Percentiles rank a stretch among this genome's conserved stretches.
Conservation (phyloP, 2,888 invertebrate species). For the Nemotelus nigrinus region DNA sequence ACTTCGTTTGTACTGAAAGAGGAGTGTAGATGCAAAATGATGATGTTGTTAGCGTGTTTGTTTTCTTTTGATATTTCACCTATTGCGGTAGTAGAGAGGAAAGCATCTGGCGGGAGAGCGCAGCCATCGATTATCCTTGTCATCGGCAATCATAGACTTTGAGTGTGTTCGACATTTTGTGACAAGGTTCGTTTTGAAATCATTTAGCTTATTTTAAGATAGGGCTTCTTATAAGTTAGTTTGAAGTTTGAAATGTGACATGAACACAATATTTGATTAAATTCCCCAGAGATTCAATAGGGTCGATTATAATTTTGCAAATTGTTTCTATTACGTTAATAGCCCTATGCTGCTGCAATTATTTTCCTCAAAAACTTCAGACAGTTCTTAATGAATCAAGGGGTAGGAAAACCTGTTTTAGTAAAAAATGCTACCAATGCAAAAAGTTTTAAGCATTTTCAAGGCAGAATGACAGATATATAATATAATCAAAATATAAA, state of each 20-base stretch:
- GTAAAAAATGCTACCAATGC: too few relatives aligned
- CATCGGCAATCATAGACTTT: constrained; percentile 19
- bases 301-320: constrained; percentile 19
- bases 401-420: too few relatives aligned
- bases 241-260: constrained; percentile 38
- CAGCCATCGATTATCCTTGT: constrained; percentile 39
- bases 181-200: constrained; percentile 27
- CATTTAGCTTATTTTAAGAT: constrained; percentile 1
- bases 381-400: too few relatives aligned
- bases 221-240: constrained; percentile 7
- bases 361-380: too few relatives aligned
- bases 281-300: constrained; percentile 15
- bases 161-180: constrained; percentile 26
- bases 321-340: neutral
- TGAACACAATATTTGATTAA: constrained; percentile 3
- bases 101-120: constrained; percentile 18
- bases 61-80: constrained; percentile 31
- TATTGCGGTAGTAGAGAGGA: constrained; percentile 37
- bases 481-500: too few relatives aligned
- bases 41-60: constrained; percentile 26
- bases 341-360: too few relatives aligned
- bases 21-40: constrained; percentile 4
- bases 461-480: too few relatives aligned
- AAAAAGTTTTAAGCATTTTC: too few relatives aligned
- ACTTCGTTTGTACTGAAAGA: neutral